A percentile compares a stretch with the other conserved stretches of the same genome.
phyloP scores from a whole-genome alignment of 2,113 vertebrate species.

The Pardalotus punctatus region DNA sequence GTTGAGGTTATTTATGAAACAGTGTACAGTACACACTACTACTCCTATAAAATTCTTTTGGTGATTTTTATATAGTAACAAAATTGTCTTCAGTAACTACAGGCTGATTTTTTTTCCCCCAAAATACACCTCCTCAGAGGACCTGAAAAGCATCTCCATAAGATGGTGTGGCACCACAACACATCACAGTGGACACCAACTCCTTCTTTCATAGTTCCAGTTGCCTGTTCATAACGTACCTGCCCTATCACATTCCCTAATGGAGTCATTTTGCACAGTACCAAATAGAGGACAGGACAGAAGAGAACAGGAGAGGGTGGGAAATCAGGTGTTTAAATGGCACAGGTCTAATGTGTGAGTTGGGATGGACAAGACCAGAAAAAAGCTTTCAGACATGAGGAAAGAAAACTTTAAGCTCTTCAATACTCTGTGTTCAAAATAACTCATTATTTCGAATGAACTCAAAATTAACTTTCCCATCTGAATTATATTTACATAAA shows the following conservation, averaged over 20 bases:
- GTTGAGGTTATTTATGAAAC: background rate
- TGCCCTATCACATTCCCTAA: background rate
- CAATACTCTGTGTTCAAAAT: background rate
- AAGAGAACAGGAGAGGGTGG: background rate
- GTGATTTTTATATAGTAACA: background rate
- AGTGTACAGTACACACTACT: background rate
- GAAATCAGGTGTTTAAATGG: background rate
- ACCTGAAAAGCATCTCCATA: background rate
- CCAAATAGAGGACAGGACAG: background rate
- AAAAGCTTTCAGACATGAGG: background rate
- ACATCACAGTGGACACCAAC: background rate
- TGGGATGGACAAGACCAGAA: rapidly evolving
- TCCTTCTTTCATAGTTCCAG: background rate
- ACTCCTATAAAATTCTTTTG: background rate
- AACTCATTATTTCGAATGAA: background rate
- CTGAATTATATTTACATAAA: background rate
- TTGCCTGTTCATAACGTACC: background rate
- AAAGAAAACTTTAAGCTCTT: background rate
- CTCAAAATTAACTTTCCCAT: background rate
- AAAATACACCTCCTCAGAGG: background rate
- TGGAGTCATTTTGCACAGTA: background rate
- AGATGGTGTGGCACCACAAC: background rate
- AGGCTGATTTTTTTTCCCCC: rapidly evolving
- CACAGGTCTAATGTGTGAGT: background rate
- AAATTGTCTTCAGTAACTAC: background rate